These are phyloP conservation scores for Micrasema minimum DNA, from an alignment of 1,140 invertebrate genomes.

Conservation along the genomic window DNA sequence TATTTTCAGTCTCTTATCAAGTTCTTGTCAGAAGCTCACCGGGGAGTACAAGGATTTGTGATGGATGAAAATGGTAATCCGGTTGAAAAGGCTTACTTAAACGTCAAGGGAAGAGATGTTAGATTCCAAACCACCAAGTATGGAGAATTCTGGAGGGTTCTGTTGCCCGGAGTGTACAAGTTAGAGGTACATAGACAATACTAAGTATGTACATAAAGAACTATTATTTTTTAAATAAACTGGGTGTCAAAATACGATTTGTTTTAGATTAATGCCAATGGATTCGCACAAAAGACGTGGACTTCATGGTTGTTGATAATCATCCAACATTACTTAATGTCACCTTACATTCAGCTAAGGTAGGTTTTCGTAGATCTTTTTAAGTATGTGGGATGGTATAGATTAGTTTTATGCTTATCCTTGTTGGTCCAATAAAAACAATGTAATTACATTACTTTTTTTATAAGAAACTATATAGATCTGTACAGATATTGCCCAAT, in stretches of 20 bases:
- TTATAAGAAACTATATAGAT: too few species aligned
- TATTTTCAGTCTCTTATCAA: slow-evolving; percentile 79
- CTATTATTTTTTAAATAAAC: too few species aligned
- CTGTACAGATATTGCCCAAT: too few species aligned
- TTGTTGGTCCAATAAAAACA: too few species aligned
- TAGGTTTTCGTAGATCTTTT: slow-evolving; percentile 58
- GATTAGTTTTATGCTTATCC: neutral
- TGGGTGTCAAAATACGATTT: neutral
- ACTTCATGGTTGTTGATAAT: slow-evolving; percentile 87
- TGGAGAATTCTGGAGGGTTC: slow-evolving; percentile 93
- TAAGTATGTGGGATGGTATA: slow-evolving; percentile 5
- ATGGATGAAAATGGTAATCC: slow-evolving; percentile 84
- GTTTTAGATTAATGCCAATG: slow-evolving; percentile 82
- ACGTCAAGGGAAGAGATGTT: slow-evolving; percentile 87
- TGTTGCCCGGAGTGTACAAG: slow-evolving; percentile 85
- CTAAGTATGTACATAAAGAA: too few species aligned
- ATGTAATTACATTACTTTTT: too few species aligned
- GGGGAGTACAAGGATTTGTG: slow-evolving; percentile 86
- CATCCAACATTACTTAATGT: slow-evolving; percentile 88
- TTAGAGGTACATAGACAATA: slow-evolving; percentile 76
- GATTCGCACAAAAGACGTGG: slow-evolving; percentile 81
- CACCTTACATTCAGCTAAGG: slow-evolving; percentile 83
- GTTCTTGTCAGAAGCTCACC: slow-evolving; percentile 88
- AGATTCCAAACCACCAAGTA: slow-evolving; percentile 90
- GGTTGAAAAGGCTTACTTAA: slow-evolving; percentile 83